Base-by-base conservation (phyloP, 2,888 invertebrate species). In the Prionchulus punctatus region DNA sequence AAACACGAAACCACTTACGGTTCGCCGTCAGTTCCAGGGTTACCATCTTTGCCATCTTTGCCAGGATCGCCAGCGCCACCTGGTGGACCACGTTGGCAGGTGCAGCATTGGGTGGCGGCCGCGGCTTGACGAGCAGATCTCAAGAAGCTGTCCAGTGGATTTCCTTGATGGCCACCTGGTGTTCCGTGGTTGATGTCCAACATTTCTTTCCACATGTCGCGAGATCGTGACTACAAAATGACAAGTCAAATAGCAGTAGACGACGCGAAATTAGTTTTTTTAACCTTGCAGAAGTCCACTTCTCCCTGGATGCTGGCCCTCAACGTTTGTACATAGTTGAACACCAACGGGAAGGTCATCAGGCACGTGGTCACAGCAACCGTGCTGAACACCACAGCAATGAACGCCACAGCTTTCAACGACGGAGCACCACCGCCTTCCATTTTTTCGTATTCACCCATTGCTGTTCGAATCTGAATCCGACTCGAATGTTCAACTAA, bases 251-350 rank as follows among this genome's bases (percentile, higher is more conserved):
- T n/a, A n/a, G n/a, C n/a, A n/a, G n/a, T n/a, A n/a, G n/a, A n/a
- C n/a, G n/a, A n/a, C n/a, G n/a, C n/a, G n/a, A n/a, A n/a, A n/a
- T n/a, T n/a, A n/a, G n/a, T n/a, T n/a, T n/a, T n/a, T n/a, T n/a
- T n/a, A n/a, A 55, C 52, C 56, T 57, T 57, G 57, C 57, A 57
- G 57, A 53, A 57, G 3, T 57, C 53, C 21, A 57, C 53, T 45
- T 57, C 57, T 25, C 47, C 31, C 61, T 67, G 69, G n/a, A 69
- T 65, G 27, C 65, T 64, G 36, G 68, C 69, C 59, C 69, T 68
- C 27, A 69, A 63, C 23, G 65, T 67, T 60, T 69, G 69, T n/a
- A 69, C 66, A 59, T 69, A 67, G 57, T 69, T 67, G 61, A 69
- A 69, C 25, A 69, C 66, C 52, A 69, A 58, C 21, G 68, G 69